Percentiles rank a stretch among this genome's conserved stretches.
These are phyloP conservation scores for Novumbra hubbsi DNA, from an alignment of 2,797 vertebrate genomes.

Conservation along the genomic window DNA sequence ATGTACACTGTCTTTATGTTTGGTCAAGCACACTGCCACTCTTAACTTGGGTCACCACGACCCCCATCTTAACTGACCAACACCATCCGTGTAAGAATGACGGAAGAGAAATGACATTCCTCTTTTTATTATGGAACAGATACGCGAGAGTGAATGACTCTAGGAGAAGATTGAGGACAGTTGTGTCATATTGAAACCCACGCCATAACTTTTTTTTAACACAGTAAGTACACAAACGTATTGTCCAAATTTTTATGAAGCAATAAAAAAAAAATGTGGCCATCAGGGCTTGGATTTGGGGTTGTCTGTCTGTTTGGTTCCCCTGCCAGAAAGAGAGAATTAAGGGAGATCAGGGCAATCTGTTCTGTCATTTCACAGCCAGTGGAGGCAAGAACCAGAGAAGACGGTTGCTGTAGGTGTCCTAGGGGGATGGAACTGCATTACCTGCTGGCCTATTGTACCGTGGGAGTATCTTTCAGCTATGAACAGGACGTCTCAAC, in stretches of 20 bases:
- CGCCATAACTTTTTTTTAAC: not conserved
- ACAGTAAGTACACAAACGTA: not conserved
- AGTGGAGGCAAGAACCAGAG: not conserved
- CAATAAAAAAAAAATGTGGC: not conserved
- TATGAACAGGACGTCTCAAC: too few species aligned
- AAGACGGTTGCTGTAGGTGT: not conserved
- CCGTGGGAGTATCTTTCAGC: too few species aligned
- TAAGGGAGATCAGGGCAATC: not conserved
- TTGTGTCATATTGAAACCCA: too few species aligned
- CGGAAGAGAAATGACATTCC: too few species aligned
- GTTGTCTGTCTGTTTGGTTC: not conserved
- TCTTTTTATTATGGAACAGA: too few species aligned
- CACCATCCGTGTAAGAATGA: too few species aligned
- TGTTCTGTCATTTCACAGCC: slow-evolving; percentile 2
- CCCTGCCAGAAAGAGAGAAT: not conserved
- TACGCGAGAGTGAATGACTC: too few species aligned
- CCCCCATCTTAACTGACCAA: too few species aligned
- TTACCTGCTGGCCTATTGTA: not conserved
- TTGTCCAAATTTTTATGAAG: not conserved
- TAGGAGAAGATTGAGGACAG: too few species aligned
- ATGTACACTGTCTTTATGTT: too few species aligned
- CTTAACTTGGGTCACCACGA: too few species aligned
- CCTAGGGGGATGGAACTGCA: not conserved
- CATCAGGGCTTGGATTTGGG: not conserved
- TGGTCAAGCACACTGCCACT: too few species aligned